Base-by-base conservation (phyloP, 2,797 vertebrate genomes). In the Eremophila alpestris region DNA sequence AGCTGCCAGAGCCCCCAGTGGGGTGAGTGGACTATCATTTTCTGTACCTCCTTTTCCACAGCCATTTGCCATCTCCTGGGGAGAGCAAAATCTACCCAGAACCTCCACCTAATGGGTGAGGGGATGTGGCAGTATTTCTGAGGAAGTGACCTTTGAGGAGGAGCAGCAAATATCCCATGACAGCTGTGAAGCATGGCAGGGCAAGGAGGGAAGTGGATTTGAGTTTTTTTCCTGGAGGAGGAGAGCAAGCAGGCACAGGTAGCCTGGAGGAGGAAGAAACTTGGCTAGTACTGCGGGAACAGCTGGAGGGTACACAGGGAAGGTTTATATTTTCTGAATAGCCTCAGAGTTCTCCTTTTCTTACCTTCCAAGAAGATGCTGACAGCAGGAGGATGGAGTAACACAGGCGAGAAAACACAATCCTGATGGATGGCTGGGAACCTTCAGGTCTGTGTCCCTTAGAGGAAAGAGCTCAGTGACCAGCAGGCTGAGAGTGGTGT, bases 101-200 rank as follows among this genome's bases (percentile, higher is more conserved):
- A 13, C 38, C 46, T 62, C 12, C 11, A 49, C 7, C 27, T 71
- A 30, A 15, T 13, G 29, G 9, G 5, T 41, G 34, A 78, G 41
- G 15, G 32, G 23, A 60, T 16, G 34, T 70, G 34, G 27, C 22
- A 56, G 6, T 30, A 48, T 27, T 17, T 58, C 71, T 63, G 68
- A 52, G 27, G 24, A 38, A n/a, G 6, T 1, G 5, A 24, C 19
- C 32, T 48, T 19, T 24, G 63, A 93, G 40, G 36, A 90, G 27
- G 34, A 70, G 38, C 51, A 80, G 30, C 12, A 67, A 64, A 69
- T 22, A 55, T 5, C 16, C 36, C 0, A 1, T 24, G 38, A 11
- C 9, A 13, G 56, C 4, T 2, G 0, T 24, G 18, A 71, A 12
- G 26, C 0, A 0, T 74, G 56, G 36, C 36, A 87, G 34, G 32